Percentiles rank a stretch among this genome's conserved stretches.
Evolutionary conservation across 2,888 invertebrate species (phyloP).

Genomic region (Perithous albicinctus): DNA sequence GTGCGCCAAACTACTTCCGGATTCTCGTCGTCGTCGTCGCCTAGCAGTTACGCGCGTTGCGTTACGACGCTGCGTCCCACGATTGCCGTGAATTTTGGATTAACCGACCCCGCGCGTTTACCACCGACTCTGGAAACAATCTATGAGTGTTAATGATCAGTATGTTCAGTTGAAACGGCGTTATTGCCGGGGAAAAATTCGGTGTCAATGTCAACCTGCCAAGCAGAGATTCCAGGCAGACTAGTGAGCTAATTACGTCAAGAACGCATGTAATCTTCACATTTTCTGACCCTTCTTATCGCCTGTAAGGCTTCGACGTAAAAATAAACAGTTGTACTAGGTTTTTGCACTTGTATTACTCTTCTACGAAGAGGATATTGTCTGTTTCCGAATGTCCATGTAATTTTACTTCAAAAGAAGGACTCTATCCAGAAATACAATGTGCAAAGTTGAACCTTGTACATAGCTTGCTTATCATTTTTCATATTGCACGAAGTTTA

Average conservation of each 20-base stretch:
- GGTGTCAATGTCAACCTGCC: slow-evolving; percentile 11
- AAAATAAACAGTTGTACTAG: slow-evolving; percentile 10
- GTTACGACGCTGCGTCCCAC: slow-evolving; percentile 30
- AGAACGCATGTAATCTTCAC: slow-evolving; percentile 31
- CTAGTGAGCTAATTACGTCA: slow-evolving; percentile 34
- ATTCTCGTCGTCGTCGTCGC: slow-evolving; percentile 58
- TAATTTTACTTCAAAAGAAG: no score
- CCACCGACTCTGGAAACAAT: background rate
- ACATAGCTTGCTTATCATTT: no score
- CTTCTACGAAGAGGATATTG: background rate
- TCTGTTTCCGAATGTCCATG: no score
- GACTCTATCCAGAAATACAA: no score
- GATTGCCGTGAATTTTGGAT: slow-evolving; percentile 37
- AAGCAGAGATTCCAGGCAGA: background rate
- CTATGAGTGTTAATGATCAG: background rate
- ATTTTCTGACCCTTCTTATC: slow-evolving; percentile 28
- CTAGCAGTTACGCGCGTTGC: slow-evolving; percentile 31
- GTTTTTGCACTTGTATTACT: background rate
- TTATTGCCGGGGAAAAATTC: background rate
- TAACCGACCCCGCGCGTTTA: background rate
- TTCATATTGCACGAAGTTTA: no score
- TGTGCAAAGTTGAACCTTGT: no score
- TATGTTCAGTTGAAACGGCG: background rate
- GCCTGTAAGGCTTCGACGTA: slow-evolving; percentile 30
- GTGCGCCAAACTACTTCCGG: slow-evolving; percentile 66